Evolutionary conservation across 2,888 invertebrate species (phyloP).

Genomic region (Parelbella ahira): DNA sequence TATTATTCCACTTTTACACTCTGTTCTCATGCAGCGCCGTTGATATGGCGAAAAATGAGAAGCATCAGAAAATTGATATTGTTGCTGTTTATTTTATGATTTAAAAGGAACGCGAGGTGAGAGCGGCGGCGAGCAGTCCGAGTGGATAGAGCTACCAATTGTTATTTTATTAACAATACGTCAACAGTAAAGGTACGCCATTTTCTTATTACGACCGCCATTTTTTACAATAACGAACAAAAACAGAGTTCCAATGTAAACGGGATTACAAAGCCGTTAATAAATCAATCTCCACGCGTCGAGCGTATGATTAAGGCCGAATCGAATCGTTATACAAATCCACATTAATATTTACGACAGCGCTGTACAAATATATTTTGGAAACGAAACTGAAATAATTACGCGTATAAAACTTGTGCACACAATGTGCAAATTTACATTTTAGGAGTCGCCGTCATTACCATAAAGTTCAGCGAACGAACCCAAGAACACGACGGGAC

Average conservation of each 20-base stretch:
- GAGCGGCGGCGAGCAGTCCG: too few species aligned
- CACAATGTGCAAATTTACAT: conserved; percentile 16
- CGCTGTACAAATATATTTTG: conserved; percentile 16
- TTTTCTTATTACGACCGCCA: too few species aligned
- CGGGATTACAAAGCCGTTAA: conserved; percentile 17
- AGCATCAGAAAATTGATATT: conserved; percentile 13
- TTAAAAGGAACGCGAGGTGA: conserved; percentile 6
- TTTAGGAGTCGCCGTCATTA: conserved; percentile 10
- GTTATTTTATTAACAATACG: too few species aligned
- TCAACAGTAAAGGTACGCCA: too few species aligned
- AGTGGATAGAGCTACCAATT: too few species aligned
- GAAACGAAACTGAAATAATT: conserved; percentile 19
- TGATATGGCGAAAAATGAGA: conserved; percentile 17
- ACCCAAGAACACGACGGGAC: conserved; percentile 5
- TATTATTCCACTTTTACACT: conserved; percentile 10
- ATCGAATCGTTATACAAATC: conserved; percentile 20
- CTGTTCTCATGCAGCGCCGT: conserved; percentile 11
- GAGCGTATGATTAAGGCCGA: conserved; percentile 17
- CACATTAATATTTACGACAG: conserved; percentile 26
- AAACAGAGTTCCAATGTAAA: too few species aligned
- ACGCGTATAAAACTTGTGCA: conserved; percentile 12
- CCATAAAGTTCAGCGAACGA: conserved; percentile 13
- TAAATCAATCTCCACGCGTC: conserved; percentile 24
- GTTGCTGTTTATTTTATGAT: conserved; percentile 13
- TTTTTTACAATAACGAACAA: too few species aligned